Evolutionary conservation across 2,113 vertebrate genomes (phyloP).

Genomic region (Cyphomyrus plagiostoma): DNA sequence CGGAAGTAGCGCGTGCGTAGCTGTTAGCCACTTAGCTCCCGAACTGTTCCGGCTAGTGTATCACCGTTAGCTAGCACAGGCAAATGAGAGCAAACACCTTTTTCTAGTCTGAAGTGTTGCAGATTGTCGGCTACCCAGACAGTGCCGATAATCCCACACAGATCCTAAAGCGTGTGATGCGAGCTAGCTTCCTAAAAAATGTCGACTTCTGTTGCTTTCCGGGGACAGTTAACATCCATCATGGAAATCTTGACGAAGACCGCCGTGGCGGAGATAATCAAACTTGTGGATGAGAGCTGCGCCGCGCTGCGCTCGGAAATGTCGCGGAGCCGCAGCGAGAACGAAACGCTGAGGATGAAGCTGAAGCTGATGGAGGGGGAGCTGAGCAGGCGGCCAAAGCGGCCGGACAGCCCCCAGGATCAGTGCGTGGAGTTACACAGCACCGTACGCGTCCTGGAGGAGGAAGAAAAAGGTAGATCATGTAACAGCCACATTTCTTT

Average conservation of each 20-base stretch:
- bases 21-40: background rate
- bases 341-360: background rate
- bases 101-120: background rate
- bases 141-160: background rate
- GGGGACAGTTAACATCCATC: conserved; percentile 10
- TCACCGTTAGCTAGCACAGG: background rate
- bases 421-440: background rate
- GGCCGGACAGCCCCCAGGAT: background rate
- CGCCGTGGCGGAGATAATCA: conserved; percentile 14
- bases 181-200: background rate
- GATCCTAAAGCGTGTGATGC: background rate
- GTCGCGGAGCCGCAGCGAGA: conserved; percentile 2
- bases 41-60: background rate
- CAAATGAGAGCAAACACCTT: background rate
- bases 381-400: background rate
- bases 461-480: background rate
- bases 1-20: background rate
- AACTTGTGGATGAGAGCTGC: conserved; percentile 17
- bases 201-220: conserved; percentile 10
- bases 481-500: background rate
- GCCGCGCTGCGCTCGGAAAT: background rate
- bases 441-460: background rate
- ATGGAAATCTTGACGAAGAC: conserved; percentile 15
- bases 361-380: conserved; percentile 8
- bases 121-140: background rate